Conservation (phyloP, 2,113 vertebrate genomes). For the Labrus mixtus region DNA sequence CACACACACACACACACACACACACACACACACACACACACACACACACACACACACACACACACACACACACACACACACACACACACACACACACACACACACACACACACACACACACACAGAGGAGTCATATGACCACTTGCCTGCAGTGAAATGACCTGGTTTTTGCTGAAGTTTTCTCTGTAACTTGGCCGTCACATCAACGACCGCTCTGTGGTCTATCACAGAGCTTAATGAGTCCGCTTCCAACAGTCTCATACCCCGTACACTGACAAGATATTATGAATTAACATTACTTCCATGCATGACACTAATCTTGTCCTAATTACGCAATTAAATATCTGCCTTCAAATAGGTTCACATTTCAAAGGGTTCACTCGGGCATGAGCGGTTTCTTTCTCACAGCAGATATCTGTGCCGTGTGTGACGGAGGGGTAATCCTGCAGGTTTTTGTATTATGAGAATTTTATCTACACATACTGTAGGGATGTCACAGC, state of each 20-base stretch:
- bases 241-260: constrained; percentile 50
- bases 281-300: constrained; percentile 49
- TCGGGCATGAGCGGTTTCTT: neutral
- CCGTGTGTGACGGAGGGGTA: neutral
- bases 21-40: no score
- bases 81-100: no score
- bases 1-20: no score
- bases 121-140: constrained; percentile 34
- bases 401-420: neutral
- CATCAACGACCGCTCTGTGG: constrained; percentile 1
- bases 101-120: no score
- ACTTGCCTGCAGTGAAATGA: constrained; percentile 65
- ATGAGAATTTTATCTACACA: neutral
- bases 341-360: constrained; percentile 44
- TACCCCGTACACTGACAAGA: constrained; percentile 39
- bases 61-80: no score
- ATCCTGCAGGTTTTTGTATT: neutral
- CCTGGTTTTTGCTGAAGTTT: constrained; percentile 66
- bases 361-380: constrained; percentile 39
- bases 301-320: constrained; percentile 68
- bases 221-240: constrained; percentile 19
- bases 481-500: neutral
- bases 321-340: constrained; percentile 76
- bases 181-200: constrained; percentile 34
- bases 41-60: no score